phyloP scores from a whole-genome alignment of 2,113 vertebrate species.

The Crypturellus undulatus region DNA sequence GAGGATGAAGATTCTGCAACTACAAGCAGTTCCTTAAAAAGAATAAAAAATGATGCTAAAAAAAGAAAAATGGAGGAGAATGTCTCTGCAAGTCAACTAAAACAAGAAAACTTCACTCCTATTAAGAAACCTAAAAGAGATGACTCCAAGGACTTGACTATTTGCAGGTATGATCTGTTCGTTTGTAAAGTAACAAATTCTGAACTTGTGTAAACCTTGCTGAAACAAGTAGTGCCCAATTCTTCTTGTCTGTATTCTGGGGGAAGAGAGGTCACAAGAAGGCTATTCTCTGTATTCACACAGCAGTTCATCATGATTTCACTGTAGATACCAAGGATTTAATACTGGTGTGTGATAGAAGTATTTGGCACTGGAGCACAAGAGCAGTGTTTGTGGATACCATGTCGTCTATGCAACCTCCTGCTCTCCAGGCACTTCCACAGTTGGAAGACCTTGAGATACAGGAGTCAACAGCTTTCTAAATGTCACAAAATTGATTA shows the following conservation, averaged over 20 bases:
- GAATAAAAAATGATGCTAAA: slow-evolving; percentile 86
- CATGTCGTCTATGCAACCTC: neutral
- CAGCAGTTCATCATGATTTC: neutral
- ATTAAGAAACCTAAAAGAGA: slow-evolving; percentile 93
- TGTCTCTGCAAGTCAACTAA: slow-evolving; percentile 76
- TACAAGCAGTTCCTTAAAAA: slow-evolving; percentile 88
- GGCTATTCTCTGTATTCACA: neutral
- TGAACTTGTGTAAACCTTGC: neutral
- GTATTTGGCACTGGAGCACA: neutral
- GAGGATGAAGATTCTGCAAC: slow-evolving; percentile 88
- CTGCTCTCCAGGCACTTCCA: neutral
- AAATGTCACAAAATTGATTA: accelerated
- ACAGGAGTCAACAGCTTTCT: neutral
- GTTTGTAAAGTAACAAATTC: neutral
- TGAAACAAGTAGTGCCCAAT: neutral
- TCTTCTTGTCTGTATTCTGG: neutral
- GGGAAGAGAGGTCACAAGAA: neutral
- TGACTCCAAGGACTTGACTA: slow-evolving; percentile 87
- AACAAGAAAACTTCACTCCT: slow-evolving; percentile 86
- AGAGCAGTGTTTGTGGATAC: neutral
- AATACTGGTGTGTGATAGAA: neutral
- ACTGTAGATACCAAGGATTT: neutral
- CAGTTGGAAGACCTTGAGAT: accelerated
- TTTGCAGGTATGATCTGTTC: slow-evolving; percentile 85
- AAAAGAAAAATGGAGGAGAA: slow-evolving; percentile 92